Evolutionary conservation across 2,113 vertebrate species (phyloP).

Genomic region (Arvicanthis niloticus): DNA sequence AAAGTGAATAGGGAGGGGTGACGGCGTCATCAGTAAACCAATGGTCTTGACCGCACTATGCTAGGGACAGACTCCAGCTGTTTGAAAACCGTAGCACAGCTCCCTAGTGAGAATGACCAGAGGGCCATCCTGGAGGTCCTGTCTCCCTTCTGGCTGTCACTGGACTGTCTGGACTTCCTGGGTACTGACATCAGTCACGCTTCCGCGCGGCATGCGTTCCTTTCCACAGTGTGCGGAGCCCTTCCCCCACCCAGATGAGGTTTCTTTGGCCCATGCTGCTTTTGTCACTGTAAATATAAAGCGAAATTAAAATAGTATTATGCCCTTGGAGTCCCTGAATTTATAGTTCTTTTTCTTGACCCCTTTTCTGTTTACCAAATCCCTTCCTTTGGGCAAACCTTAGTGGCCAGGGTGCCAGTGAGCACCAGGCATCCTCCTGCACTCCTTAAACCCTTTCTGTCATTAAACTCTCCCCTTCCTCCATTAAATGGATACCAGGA

Average conservation of each 20-base stretch:
- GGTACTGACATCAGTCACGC: accelerated
- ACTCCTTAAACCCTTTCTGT: neutral
- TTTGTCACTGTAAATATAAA: neutral
- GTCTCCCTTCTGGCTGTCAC: neutral
- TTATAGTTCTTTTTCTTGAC: neutral
- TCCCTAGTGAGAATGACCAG: neutral
- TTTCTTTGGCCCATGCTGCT: neutral
- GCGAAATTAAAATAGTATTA: neutral
- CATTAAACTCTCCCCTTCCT: neutral
- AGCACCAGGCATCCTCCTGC: neutral
- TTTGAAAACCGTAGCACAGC: neutral
- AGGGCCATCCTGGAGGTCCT: accelerated
- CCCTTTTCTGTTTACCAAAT: neutral
- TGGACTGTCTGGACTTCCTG: neutral
- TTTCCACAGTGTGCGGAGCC: neutral
- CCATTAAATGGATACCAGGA: neutral
- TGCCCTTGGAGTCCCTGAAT: neutral
- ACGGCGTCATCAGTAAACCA: neutral
- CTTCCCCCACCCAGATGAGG: neutral
- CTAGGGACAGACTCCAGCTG: neutral
- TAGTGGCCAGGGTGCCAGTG: neutral
- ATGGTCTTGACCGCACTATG: neutral
- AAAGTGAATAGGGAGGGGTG: neutral
- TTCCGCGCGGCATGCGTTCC: neutral
- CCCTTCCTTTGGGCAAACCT: neutral